Base-by-base conservation (phyloP, 2,888 invertebrate genomes). In the Mythimna loreyi region DNA sequence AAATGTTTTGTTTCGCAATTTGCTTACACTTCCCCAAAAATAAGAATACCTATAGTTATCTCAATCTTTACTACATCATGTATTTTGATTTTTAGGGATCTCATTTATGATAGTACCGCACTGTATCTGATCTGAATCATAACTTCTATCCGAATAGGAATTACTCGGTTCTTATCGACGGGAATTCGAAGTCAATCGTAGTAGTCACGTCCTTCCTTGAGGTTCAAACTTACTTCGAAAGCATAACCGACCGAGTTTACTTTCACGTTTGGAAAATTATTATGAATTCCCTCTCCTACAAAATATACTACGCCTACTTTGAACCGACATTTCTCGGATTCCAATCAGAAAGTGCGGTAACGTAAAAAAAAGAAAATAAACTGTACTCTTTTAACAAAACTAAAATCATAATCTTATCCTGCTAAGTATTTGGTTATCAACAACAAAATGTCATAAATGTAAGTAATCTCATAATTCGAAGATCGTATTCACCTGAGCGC, bases 401-500 rank as follows among this genome's bases (percentile, higher is more conserved):
- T 21, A 23, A 43, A 61, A 47, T 43, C 7, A 19, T 33, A 33
- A 2, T 0, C 33, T 40, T 19, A 43, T 43, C 19, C 30, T 52
- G 23, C 49, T 8, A 56, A 21, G 45, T 59, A 59, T 59, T 62
- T 55, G 52, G 28, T 49, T 62, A 36, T 25, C 25, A 47, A 25
- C 8, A 28, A 28, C 28, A 28, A 28, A 28, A 4, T 50, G 55
- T 43, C 2, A 30, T 13, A 33, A 19, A 25, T 6, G 13, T 43
- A 30, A 57, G 7, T 67, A 67, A 67, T 67, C 52, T 62, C 56
- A 40, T 40, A 21, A 33, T 13, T 55, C 21, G 33, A 55, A 43
- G 25, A 40, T 52, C 9, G 63, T 66, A 33, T 58, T 80, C 50
- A 60, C 64, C 58, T 58, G 25, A 1, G 19, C 50, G 13, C 52